Evolutionary conservation across 1,140 invertebrate genomes (phyloP).

Genomic region (Aphis gossypii): DNA sequence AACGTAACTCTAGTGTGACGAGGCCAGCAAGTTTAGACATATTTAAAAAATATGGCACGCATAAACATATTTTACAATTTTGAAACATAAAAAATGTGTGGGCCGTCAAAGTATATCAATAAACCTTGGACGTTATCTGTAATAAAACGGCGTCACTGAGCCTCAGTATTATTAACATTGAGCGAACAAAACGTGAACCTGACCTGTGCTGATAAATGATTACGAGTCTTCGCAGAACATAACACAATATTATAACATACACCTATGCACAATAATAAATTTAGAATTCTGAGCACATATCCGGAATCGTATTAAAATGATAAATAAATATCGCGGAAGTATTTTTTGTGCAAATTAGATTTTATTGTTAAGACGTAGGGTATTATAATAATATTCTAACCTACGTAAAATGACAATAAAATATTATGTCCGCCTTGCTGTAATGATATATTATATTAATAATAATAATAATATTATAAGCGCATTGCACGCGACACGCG

Average conservation of each 20-base stretch:
- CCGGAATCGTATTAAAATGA: constrained; percentile 34
- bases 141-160: not conserved
- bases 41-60: not conserved
- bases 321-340: constrained; percentile 23
- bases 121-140: constrained; percentile 38
- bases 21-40: not conserved
- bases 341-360: constrained; percentile 2
- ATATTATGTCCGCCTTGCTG: not conserved
- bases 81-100: not conserved
- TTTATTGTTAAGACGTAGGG: not conserved
- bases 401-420: not conserved
- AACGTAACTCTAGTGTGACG: not conserved
- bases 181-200: not conserved
- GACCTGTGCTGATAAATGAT: not conserved
- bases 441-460: not conserved
- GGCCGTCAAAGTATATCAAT: constrained; percentile 28
- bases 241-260: not conserved
- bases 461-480: not conserved
- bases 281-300: not conserved
- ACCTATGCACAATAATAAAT: not conserved
- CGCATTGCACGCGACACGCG: not conserved
- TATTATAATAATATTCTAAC: not conserved
- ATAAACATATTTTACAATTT: not conserved
- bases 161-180: not conserved
- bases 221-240: not conserved